Conservation (phyloP, 2,113 vertebrate genomes). For the Peromyscus maniculatus region DNA sequence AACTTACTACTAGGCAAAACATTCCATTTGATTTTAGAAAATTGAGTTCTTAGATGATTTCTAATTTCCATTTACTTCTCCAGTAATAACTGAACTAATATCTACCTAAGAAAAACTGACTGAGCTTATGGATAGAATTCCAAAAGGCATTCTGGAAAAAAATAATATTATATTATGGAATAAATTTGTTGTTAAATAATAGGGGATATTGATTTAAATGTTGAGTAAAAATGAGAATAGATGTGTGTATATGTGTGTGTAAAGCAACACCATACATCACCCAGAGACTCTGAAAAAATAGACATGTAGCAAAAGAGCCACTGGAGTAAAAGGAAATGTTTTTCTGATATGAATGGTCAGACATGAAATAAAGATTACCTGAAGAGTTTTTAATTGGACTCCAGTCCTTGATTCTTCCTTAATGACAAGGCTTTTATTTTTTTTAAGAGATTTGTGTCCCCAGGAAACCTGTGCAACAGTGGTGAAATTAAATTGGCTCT, state of each 20-base stretch:
- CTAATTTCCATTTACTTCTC: neutral
- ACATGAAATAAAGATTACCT: neutral
- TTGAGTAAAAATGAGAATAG: neutral
- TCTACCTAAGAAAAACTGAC: neutral
- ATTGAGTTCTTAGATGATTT: neutral
- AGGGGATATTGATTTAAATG: neutral
- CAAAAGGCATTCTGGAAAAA: neutral
- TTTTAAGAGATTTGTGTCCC: neutral
- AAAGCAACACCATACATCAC: neutral
- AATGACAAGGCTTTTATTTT: slow-evolving; percentile 5
- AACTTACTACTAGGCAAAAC: neutral
- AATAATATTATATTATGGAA: neutral
- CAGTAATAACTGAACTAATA: neutral
- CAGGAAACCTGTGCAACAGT: neutral
- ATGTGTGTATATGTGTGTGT: neutral
- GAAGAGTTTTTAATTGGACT: neutral
- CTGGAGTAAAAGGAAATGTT: neutral
- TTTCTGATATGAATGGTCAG: neutral
- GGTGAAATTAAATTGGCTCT: neutral
- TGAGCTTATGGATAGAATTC: neutral
- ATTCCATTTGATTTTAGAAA: neutral
- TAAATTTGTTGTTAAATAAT: neutral
- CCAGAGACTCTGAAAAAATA: neutral
- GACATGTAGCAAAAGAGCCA: neutral
- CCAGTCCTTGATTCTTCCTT: neutral